Evolutionary conservation across 1,140 invertebrate genomes (phyloP).

Genomic region (Agrypnia vestita): DNA sequence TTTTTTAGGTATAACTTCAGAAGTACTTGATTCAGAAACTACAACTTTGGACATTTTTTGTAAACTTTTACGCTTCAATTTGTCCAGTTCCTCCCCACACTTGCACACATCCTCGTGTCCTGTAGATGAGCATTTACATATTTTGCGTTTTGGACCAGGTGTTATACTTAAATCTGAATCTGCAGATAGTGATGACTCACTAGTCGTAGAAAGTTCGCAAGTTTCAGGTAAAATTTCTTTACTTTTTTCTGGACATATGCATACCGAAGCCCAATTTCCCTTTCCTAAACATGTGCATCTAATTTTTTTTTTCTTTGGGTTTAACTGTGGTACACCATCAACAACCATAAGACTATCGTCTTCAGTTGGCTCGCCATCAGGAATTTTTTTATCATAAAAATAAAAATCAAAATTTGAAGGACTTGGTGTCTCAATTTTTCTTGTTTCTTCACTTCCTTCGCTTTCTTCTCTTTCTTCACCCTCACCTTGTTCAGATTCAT

Average conservation of each 20-base stretch:
- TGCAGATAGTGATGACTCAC: slow-evolving; percentile 11
- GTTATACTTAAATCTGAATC: slow-evolving; percentile 10
- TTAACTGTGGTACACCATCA: slow-evolving; percentile 67
- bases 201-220: neutral
- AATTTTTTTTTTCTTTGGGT: slow-evolving; percentile 60
- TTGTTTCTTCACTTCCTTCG: slow-evolving; percentile 41
- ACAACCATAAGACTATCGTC: slow-evolving; percentile 64
- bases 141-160: slow-evolving; percentile 45
- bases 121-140: slow-evolving; percentile 63
- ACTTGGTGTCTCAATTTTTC: slow-evolving; percentile 55
- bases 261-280: slow-evolving; percentile 63
- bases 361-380: slow-evolving; percentile 62
- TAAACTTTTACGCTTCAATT: slow-evolving; percentile 5
- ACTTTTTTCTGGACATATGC: slow-evolving; percentile 60
- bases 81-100: slow-evolving; percentile 4
- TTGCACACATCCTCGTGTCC: slow-evolving; percentile 50
- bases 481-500: neutral
- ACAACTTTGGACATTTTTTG: neutral
- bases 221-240: neutral
- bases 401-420: slow-evolving; percentile 67
- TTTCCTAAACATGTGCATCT: slow-evolving; percentile 46
- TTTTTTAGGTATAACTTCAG: neutral
- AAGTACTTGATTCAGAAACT: neutral
- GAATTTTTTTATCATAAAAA: slow-evolving; percentile 68
- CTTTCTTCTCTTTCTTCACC: neutral